Conservation (phyloP, 2,888 invertebrate species). For the Tipula confusa region DNA sequence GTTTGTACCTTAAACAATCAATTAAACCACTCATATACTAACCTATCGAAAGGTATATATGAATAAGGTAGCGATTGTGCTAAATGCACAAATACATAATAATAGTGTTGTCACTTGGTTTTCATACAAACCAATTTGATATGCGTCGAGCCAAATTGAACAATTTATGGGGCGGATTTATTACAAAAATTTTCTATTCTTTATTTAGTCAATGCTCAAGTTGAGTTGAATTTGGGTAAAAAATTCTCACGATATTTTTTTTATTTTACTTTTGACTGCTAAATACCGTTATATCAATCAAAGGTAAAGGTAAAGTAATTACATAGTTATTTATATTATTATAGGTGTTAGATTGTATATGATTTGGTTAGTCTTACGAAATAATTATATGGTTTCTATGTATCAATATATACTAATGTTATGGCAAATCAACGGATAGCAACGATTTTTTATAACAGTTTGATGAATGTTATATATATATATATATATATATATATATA, state of each 20-base stretch:
- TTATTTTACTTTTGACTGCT: no score
- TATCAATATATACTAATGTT: no score
- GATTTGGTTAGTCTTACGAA: background rate
- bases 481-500: no score
- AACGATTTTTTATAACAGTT: no score
- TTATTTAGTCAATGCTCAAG: background rate
- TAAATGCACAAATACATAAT: constrained; percentile 16
- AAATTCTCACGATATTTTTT: background rate
- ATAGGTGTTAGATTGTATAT: background rate
- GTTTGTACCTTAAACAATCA: background rate
- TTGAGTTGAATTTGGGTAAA: background rate
- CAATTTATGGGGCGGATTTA: background rate
- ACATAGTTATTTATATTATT: background rate
- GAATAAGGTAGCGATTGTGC: background rate
- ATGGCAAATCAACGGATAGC: no score
- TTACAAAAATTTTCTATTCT: background rate
- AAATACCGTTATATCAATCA: background rate
- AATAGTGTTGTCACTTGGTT: background rate
- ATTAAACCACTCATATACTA: no score
- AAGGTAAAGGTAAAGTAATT: background rate
- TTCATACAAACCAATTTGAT: background rate
- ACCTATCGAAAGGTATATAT: background rate
- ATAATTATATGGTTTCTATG: no score
- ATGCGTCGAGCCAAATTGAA: background rate
- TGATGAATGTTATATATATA: no score